phyloP scores from a whole-genome alignment of 2,888 invertebrate genomes.

The Gymnosoma rotundatum region DNA sequence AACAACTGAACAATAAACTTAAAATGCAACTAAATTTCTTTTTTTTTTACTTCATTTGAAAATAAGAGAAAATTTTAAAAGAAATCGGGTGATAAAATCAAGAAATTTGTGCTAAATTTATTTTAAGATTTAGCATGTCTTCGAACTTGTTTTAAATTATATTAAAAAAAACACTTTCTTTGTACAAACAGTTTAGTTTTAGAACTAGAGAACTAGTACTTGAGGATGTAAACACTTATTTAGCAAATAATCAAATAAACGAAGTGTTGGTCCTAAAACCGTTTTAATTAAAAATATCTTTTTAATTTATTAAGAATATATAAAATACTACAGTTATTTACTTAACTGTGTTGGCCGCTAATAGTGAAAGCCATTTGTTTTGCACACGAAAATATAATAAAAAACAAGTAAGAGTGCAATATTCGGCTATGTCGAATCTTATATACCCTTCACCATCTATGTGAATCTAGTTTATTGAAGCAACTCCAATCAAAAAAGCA shows the following conservation, averaged over 20 bases:
- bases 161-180: slow-evolving; percentile 1
- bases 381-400: neutral
- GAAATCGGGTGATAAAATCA: neutral
- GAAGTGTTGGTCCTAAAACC: neutral
- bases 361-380: slow-evolving; percentile 8
- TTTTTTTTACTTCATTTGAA: neutral
- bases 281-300: slow-evolving; percentile 32
- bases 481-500: too few relatives aligned
- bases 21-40: slow-evolving; percentile 39
- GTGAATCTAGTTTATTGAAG: too few relatives aligned
- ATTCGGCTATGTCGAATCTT: too few relatives aligned
- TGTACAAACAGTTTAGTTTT: neutral
- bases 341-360: slow-evolving; percentile 13
- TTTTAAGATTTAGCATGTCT: slow-evolving; percentile 5
- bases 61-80: neutral
- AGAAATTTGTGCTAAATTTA: slow-evolving; percentile 34
- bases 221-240: slow-evolving; percentile 7
- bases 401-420: too few relatives aligned
- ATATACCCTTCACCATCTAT: too few relatives aligned
- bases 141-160: slow-evolving; percentile 3
- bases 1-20: slow-evolving; percentile 43
- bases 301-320: neutral
- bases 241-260: slow-evolving; percentile 17
- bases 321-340: slow-evolving; percentile 3
- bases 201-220: slow-evolving; percentile 14